Evolutionary conservation across 1,140 invertebrate species (phyloP), one percentile per base, ranked within the genome.

Genomic region (Formica selysi): DNA sequence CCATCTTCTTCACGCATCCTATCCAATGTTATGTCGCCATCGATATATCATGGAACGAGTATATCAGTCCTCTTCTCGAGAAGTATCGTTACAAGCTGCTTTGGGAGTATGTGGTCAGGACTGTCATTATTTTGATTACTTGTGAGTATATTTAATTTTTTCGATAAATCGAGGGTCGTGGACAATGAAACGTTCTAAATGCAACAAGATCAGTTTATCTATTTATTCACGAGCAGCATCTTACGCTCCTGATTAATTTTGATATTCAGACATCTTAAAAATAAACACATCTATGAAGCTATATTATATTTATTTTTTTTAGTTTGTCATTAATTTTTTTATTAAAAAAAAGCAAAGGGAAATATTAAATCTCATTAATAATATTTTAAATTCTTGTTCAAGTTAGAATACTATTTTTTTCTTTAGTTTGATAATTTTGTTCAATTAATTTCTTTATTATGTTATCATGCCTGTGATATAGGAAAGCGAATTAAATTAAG

Each of bases 1-100:
- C 98, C 0, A 98, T 99, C 87, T 98, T 97, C 94, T 96, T 98
- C 38, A 97, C 97, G 0, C 98, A 98, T 94, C 97, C 97, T 0
- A 96, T 99, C 22, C 98, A 98, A 88, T 97, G 98, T 92, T 99
- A 98, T 93, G 98, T 99, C 0, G 98, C 98, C 1, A 97, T 99
- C 83, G 97, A 98, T 87, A 98, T 99, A 83, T 95, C 97, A 4
- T 99, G 98, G 98, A 98, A 97, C 68, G 96, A 96, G 51, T 97
- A 97, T 83, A 85, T 97, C 51, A 91, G 68, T 36, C 93, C 88
- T 36, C 93, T 48, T 83, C 91, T 94, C 41, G 94, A 92, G 86
- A 95, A 91, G 88, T 95, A 91, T 87, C 92, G 90, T 62, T 94
- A 91, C 74, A 94, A 93, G 71, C 59, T 93, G 0, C 92, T 96